Percentiles rank a stretch among this genome's conserved stretches.
Conservation (phyloP, 2,888 invertebrate genomes). For the Subacronicta megacephala region DNA sequence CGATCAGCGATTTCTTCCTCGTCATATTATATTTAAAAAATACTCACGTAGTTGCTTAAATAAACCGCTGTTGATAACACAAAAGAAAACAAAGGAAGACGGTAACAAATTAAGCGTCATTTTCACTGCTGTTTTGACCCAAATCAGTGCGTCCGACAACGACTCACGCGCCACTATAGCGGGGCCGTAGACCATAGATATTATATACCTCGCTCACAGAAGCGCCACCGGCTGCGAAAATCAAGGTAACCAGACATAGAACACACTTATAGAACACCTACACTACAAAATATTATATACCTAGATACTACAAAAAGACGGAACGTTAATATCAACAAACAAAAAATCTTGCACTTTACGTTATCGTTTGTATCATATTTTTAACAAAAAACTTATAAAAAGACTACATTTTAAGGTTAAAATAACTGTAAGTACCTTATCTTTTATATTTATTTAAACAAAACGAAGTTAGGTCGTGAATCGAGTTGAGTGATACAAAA, state of each 20-base stretch:
- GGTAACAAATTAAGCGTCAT: conserved; percentile 50
- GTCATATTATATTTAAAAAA: conserved; percentile 6
- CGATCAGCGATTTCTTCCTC: no score
- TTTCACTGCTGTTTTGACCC: conserved; percentile 20
- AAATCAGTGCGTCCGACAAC: conserved; percentile 30
- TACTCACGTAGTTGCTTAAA: conserved; percentile 72
- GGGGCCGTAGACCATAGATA: conserved; percentile 27
- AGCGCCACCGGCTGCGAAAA: conserved; percentile 31
- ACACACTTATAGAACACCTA: conserved; percentile 3
- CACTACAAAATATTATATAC: background rate
- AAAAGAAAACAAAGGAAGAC: conserved; percentile 60
- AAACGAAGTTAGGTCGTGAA: no score
- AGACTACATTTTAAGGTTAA: no score
- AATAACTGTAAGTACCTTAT: no score
- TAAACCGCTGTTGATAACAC: conserved; percentile 61
- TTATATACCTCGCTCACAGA: conserved; percentile 56
- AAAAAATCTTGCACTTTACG: background rate
- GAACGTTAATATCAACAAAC: background rate
- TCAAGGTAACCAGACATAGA: conserved; percentile 53
- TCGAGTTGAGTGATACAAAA: no score
- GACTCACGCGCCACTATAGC: conserved; percentile 40
- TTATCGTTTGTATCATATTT: background rate
- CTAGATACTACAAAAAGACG: background rate
- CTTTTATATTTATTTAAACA: no score
- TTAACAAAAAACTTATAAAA: background rate